phyloP scores from a whole-genome alignment of 2,797 vertebrate species.

The Clarias pachynema region DNA sequence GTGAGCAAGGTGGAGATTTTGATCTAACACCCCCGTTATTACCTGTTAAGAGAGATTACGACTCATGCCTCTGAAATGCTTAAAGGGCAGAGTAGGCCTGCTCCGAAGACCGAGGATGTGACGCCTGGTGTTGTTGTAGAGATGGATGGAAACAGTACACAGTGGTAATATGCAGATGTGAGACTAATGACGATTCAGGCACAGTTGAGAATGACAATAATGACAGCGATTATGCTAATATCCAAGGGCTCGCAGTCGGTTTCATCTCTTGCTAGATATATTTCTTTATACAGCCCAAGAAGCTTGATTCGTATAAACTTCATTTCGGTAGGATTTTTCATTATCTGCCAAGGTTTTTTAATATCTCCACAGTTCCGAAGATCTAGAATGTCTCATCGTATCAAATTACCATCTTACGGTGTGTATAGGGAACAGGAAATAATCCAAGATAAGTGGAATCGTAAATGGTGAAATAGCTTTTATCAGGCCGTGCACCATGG shows the following conservation, averaged over 20 bases:
- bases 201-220: slow-evolving; percentile 57
- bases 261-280: slow-evolving; percentile 49
- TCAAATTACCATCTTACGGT: slow-evolving; percentile 65
- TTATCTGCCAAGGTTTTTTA: slow-evolving; percentile 16
- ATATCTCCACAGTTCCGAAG: slow-evolving; percentile 8
- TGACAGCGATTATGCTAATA: slow-evolving; percentile 59
- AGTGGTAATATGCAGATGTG: slow-evolving; percentile 51
- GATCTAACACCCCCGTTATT: slow-evolving; percentile 56
- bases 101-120: slow-evolving; percentile 3
- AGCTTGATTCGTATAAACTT: slow-evolving; percentile 48
- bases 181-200: slow-evolving; percentile 54
- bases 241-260: slow-evolving; percentile 54
- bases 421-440: slow-evolving; percentile 63
- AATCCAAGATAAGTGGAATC: slow-evolving; percentile 63
- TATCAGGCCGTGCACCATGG: slow-evolving; percentile 50
- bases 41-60: slow-evolving; percentile 57
- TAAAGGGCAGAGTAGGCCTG: slow-evolving; percentile 11
- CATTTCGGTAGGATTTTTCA: slow-evolving; percentile 9
- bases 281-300: slow-evolving; percentile 43
- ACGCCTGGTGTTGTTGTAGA: slow-evolving; percentile 47
- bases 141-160: slow-evolving; percentile 37
- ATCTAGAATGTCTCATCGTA: slow-evolving; percentile 52
- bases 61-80: slow-evolving; percentile 36
- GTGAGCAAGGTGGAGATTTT: slow-evolving; percentile 41
- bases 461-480: slow-evolving; percentile 63